Evolutionary conservation across 1,140 invertebrate genomes (phyloP).

Genomic region (Trypoxylus dichotomus): DNA sequence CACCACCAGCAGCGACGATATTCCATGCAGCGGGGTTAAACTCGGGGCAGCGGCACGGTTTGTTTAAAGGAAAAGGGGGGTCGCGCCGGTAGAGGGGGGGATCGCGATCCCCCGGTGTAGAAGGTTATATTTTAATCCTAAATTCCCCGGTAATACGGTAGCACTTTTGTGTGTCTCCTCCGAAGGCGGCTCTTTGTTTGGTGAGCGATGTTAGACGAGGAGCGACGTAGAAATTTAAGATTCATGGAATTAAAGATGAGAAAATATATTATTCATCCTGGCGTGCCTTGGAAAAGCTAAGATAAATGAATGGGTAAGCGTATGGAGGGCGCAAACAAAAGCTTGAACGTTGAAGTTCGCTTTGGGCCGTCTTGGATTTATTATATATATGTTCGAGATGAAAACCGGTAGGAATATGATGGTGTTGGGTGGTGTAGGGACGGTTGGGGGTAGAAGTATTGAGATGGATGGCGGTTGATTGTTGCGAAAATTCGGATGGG

Average conservation of each 20-base stretch:
- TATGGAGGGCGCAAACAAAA: constrained; percentile 36
- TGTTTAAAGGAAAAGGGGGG: not conserved
- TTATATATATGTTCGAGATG: no score
- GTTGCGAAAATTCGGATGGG: no score
- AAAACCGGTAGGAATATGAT: no score
- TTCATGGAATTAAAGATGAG: constrained; percentile 53
- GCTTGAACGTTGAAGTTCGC: not conserved
- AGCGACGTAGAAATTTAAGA: constrained; percentile 45
- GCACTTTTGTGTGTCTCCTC: not conserved
- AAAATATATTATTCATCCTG: constrained; percentile 48
- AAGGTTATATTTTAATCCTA: not conserved
- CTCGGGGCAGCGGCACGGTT: not conserved
- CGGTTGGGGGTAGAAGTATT: no score
- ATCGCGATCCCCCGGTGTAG: not conserved
- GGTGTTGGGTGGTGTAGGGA: no score
- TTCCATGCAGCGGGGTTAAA: not conserved
- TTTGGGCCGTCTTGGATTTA: not conserved
- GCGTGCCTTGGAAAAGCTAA: constrained; percentile 49
- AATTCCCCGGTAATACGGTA: not conserved
- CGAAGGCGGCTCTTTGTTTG: not conserved
- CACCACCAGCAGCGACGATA: no score
- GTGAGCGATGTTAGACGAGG: not conserved
- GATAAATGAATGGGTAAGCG: constrained; percentile 42
- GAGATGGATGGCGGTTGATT: no score
- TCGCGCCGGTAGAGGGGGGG: no score